Base-by-base conservation (phyloP, 2,888 invertebrate genomes). In the Arenicola marina region DNA sequence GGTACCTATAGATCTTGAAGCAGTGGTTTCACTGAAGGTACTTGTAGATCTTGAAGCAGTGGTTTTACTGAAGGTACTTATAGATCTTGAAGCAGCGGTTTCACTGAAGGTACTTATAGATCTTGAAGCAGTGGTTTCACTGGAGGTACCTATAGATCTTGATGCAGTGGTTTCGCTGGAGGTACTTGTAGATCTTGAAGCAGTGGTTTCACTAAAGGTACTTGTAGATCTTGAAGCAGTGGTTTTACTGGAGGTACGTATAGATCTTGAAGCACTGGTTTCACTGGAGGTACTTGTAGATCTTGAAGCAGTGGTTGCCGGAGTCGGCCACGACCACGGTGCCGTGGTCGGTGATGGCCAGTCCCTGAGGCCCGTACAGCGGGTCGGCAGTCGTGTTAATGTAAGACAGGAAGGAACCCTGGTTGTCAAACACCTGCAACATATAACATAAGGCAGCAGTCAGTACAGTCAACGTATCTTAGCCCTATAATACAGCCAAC, bases 1-100 rank as follows among this genome's bases (percentile, higher is more conserved):
- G 76, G 71, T 86, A 85, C 69, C 83, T 84, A 74, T 86, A 86
- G 55, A 86, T 77, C 73, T 86, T 86, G 69, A 85, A 81, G 74
- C 86, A 86, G 73, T 86, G 86, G 74, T 86, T 86, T 44, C 86
- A n/a, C n/a, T n/a, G n/a, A n/a, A n/a, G n/a, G n/a, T n/a, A n/a
- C n/a, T n/a, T n/a, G n/a, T n/a, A n/a, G n/a, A 11, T 38, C 38
- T 38, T 38, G 11, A 15, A 11, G 38, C 38, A 38, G 11, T 18
- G 11, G 38, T 38, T 48, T 69, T 48, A 80, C 68, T 78, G 79
- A 1, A 80, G 76, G 71, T 86, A 85, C 69, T 83, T 84, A 74
- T 86, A 86, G 55, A 86, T 77, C 73, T 86, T 86, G 69, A 85
- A 81, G 74, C 86, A 86, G 73, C 86, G 86, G 74, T 86, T 86